Evolutionary conservation across 2,797 vertebrate species (phyloP), one percentile per base, ranked within the genome.

Genomic region (Neosalanx taihuensis): DNA sequence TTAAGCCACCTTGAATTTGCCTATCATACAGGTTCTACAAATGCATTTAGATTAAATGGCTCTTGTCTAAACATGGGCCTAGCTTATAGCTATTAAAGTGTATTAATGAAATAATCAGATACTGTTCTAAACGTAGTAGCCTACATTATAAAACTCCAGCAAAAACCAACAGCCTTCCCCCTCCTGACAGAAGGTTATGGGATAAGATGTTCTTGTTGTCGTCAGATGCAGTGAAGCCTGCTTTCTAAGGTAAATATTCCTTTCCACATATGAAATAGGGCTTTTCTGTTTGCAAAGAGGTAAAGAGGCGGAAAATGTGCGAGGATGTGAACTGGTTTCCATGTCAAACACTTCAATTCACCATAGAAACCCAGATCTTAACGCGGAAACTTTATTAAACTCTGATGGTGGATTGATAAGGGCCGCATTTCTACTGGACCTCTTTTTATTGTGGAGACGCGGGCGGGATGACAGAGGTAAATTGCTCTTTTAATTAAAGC

Each of bases 401-500:
- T 92, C 94, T 92, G 96, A 98, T 97, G 92, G 90, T 79, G 90
- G 89, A 91, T 92, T 92, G 96, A 98, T 97, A 98, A 96, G 93
- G 81, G 81, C 88, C 89, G 89, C 87, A 90, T 92, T 92, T 93
- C 91, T 92, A 89, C 90, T 90, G 85, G 86, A 26, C 83, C 87
- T 87, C 87, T 85, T 90, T 93, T 93, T 93, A 94, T 94, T 93
- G 91, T 92, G 92, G 91, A 89, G 90, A 90, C 86, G 84, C 85
- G 86, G 91, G 92, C 91, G 83, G 85, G 85, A 91, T 94, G 94
- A 93, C 93, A 94, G 92, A 92, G 93, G 92, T 93, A 94, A 94
- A 94, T 94, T 94, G 94, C 93, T 93, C 90, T 94, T 96, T 97
- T 98, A 98, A 98, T 98, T 97, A 97, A 97, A 95, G 92, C 93